Evolutionary conservation across 2,113 vertebrate genomes (phyloP), one percentile per base, ranked within the genome.

Genomic region (Polypterus senegalus): DNA sequence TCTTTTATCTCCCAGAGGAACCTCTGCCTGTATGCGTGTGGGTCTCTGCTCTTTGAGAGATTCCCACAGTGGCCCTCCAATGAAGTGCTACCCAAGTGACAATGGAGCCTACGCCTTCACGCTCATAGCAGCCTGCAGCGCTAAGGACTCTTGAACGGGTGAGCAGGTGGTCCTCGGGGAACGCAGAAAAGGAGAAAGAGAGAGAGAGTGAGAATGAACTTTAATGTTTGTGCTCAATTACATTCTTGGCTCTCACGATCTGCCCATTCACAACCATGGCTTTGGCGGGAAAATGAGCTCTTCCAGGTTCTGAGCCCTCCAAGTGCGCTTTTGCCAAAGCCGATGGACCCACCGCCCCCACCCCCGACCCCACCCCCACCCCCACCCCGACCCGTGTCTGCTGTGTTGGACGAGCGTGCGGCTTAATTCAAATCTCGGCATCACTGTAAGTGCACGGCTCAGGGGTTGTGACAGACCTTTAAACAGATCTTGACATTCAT

Each of bases 171-270:
- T 69, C 6, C 6, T 7, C 9, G 49, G 6, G 6, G 49, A 9
- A 51, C 9, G 6, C 49, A 51, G 9, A 51, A 6, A 51, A 51
- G 9, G 49, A 9, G 2, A 51, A 51, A 27, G 27, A 27, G 6
- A 51, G 9, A 51, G 49, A 2, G 6, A 9, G 49, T 53, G 47
- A 61, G 27, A 66, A 69, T 69, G 61, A 59, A 10, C 5, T 69
- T 71, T 77, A 72, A 79, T 68, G 74, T 74, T 62, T 9, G 54
- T 3, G 64, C 75, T 79, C 74, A 69, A 70, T 65, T 63, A 71
- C 76, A 71, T 74, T 77, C 79, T 78, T 46, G 64, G 4, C 57
- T 67, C 66, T 73, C 69, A 54, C 71, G 59, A 76, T 70, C 62
- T 27, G 0, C 69, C 27, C 67, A 65, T 62, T 72, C 71, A 51